Base-by-base conservation (phyloP, 2,113 vertebrate species). In the Gambusia affinis region DNA sequence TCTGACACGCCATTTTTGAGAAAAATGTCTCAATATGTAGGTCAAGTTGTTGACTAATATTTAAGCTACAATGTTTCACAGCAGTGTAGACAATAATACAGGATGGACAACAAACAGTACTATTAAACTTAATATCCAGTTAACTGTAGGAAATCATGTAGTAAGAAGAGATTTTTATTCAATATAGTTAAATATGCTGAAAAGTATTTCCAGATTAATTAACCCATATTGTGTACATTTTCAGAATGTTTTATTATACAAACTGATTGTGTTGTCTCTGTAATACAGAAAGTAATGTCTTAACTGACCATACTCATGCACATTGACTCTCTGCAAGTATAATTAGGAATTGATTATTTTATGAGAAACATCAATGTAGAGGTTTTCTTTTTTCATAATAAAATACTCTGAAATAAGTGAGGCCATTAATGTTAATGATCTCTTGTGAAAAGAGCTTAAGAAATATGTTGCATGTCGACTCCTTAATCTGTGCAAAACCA, bases 401-500 rank as follows among this genome's bases (percentile, higher is more conserved):
- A n/a, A 19, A 70, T n/a, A 19, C 19, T n/a, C 33, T 57, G 15
- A 22, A 44, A 27, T 44, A 19, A 72, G n/a, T 47, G 27, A 47
- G 29, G 19, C 8, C 37, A 63, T 70, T 39, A 60, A 28, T 19
- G 22, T 31, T 63, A 63, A 63, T 29, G 17, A 63, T 72, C 37
- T 72, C 19, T 63, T 63, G 37, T 64, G 12, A 42, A 61, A 61
- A 35, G 33, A n/a, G 69, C 33, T 63, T 63, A 31, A n/a, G 28
- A 4, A 12, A 31, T 37, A 62, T 60, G 44, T 44, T 60, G 10
- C 11, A 28, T 24, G 4, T 30, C 37, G 19, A 24, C 29, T 30
- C n/a, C 61, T 68, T 75, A 54, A 78, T 64, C 28, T 28, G 35
- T 44, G 30, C 33, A 30, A 61, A 64, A 68, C 28, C 11, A 44